phyloP scores from a whole-genome alignment of 2,888 invertebrate species.

The Noctuana brunneofusca region DNA sequence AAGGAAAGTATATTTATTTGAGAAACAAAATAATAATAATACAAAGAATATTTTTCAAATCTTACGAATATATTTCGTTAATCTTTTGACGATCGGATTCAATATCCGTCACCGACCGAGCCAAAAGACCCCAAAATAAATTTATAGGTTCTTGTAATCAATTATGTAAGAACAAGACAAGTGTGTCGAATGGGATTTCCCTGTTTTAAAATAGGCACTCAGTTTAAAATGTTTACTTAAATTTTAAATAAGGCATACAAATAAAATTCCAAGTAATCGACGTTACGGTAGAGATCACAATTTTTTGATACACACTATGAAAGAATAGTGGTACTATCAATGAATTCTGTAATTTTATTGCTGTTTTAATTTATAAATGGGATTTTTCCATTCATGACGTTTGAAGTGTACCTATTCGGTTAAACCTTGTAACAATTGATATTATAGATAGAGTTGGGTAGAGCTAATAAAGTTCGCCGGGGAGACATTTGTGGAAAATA shows the following conservation, averaged over 20 bases:
- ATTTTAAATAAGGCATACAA: background rate
- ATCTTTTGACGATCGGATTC: background rate
- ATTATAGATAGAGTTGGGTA: too few relatives aligned
- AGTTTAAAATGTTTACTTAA: background rate
- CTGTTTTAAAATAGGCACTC: conserved; percentile 5
- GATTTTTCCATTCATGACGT: too few relatives aligned
- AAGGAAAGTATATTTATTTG: too few relatives aligned
- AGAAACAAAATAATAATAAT: too few relatives aligned
- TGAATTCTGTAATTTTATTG: background rate
- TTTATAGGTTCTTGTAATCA: conserved; percentile 1
- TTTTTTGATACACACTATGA: background rate
- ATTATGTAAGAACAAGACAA: conserved; percentile 4
- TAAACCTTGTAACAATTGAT: background rate
- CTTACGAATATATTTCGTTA: background rate
- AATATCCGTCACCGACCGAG: background rate
- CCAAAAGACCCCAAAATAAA: background rate
- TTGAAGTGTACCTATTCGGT: too few relatives aligned
- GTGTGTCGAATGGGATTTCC: background rate
- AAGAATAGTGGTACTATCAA: background rate
- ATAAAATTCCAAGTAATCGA: background rate
- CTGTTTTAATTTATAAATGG: too few relatives aligned
- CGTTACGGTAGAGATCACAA: background rate
- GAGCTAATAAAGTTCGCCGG: too few relatives aligned
- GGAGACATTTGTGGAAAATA: too few relatives aligned
- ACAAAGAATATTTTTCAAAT: background rate